Percentiles rank a stretch among this genome's conserved stretches.
phyloP scores from a whole-genome alignment of 2,888 invertebrate species.

The Hymenopus coronatus region DNA sequence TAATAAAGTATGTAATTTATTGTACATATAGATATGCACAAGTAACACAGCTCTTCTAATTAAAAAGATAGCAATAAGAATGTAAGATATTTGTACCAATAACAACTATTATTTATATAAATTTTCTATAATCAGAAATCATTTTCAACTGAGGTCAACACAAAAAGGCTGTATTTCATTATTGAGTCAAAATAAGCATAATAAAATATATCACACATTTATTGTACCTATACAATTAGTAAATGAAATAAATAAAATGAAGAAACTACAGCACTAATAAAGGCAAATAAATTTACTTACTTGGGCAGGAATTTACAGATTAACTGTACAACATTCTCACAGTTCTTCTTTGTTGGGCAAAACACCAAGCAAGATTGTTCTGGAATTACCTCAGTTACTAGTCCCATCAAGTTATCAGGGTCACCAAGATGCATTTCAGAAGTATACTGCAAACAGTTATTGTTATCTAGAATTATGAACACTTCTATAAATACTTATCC shows the following conservation, averaged over 20 bases:
- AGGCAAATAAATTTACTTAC: conserved; percentile 38
- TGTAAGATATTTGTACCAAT: no score
- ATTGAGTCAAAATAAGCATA: no score
- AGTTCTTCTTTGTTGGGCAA: conserved; percentile 89
- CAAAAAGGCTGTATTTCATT: no score
- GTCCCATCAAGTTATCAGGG: conserved; percentile 75
- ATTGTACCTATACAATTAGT: no score
- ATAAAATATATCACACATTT: neutral
- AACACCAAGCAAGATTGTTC: conserved; percentile 81
- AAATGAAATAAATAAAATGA: neutral
- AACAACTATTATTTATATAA: no score
- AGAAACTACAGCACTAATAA: neutral
- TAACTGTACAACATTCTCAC: conserved; percentile 83
- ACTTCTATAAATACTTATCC: no score
- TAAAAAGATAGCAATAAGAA: no score
- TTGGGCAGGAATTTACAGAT: conserved; percentile 63
- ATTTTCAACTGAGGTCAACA: no score
- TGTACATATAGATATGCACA: neutral
- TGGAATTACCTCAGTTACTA: conserved; percentile 80
- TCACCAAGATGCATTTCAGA: conserved; percentile 52
- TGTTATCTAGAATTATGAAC: conserved; percentile 20
- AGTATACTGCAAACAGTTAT: conserved; percentile 54
- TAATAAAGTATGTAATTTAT: neutral
- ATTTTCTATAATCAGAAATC: no score
- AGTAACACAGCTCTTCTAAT: no score